These are phyloP conservation scores for Telmatochromis sp. DNA, from an alignment of 2,113 vertebrate species.

Conservation along the genomic window DNA sequence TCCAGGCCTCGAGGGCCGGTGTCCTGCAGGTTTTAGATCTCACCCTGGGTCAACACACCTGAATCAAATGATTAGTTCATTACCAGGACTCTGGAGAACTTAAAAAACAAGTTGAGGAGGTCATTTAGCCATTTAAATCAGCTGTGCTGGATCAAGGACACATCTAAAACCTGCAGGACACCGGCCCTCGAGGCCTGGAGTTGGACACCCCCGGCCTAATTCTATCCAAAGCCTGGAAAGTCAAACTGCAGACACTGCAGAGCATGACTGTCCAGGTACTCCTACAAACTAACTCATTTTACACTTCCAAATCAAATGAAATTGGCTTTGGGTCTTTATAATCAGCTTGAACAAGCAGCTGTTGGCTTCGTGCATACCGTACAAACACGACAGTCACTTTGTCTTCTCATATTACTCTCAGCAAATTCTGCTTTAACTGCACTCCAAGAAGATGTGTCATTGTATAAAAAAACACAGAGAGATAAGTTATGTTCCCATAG, in stretches of 20 bases:
- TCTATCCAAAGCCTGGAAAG: background rate
- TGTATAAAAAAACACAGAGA: background rate
- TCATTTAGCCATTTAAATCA: background rate
- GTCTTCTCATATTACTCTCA: background rate
- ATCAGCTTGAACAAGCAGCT: background rate
- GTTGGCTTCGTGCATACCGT: background rate
- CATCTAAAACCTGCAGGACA: background rate
- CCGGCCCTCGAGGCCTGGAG: rapidly evolving
- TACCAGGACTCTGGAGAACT: background rate
- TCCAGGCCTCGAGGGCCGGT: background rate
- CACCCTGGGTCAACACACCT: background rate
- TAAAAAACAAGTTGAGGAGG: rapidly evolving
- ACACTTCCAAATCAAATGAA: background rate
- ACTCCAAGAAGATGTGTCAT: background rate
- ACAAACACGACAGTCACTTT: background rate
- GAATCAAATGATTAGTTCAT: background rate
- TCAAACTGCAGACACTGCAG: background rate
- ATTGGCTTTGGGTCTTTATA: rapidly evolving
- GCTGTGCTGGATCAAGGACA: background rate
- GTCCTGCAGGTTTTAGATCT: background rate
- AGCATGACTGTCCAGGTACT: background rate
- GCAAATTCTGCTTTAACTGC: background rate
- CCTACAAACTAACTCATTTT: rapidly evolving
- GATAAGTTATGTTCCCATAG: background rate
- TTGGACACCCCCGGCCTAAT: rapidly evolving